These are phyloP conservation scores for Trachurus trachurus DNA, from an alignment of 2,797 vertebrate genomes.

Conservation along the genomic window DNA sequence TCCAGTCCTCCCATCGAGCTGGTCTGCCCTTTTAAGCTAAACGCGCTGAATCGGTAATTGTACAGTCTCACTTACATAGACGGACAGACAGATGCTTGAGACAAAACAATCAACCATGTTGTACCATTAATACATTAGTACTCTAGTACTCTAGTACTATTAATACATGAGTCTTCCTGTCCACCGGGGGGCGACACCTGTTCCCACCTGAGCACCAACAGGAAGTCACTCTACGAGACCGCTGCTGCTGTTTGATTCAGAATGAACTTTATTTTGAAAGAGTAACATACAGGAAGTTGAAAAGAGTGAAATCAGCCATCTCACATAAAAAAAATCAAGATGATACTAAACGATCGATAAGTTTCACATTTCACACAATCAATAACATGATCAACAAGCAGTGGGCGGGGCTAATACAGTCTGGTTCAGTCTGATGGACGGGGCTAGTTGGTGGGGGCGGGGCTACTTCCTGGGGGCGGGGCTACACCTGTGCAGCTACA, in stretches of 20 bases:
- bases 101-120: no score
- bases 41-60: no score
- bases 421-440: background rate
- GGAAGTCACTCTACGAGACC: background rate
- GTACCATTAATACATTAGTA: no score
- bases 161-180: no score
- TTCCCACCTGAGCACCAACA: no score
- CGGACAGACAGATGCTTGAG: no score
- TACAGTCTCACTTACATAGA: no score
- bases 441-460: no score
- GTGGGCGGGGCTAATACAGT: background rate
- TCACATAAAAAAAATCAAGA: constrained; percentile 42
- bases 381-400: constrained; percentile 37
- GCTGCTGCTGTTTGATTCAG: constrained; percentile 24
- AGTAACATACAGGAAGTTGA: constrained; percentile 69
- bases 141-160: no score
- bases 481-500: constrained; percentile 41
- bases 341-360: constrained; percentile 40
- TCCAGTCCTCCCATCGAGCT: no score
- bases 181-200: no score
- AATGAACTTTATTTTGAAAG: constrained; percentile 73
- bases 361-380: constrained; percentile 66
- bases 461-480: background rate
- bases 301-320: constrained; percentile 53
- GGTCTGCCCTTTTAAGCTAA: no score